phyloP scores from a whole-genome alignment of 1,140 invertebrate genomes.

The Glossosoma conforme region DNA sequence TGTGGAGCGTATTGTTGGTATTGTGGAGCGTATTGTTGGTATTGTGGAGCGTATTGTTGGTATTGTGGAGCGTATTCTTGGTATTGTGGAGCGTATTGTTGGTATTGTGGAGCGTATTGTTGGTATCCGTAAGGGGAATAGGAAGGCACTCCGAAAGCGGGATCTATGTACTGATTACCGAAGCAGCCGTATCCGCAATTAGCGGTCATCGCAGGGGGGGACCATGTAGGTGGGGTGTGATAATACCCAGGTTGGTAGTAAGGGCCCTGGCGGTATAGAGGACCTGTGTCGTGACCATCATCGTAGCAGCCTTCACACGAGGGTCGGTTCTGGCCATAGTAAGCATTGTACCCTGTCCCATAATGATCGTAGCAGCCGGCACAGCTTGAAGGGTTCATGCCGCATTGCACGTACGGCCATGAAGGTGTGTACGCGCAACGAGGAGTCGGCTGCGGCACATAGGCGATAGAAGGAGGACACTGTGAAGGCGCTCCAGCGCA shows the following conservation, averaged over 20 bases:
- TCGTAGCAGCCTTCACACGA: slow-evolving; percentile 26
- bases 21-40: background rate
- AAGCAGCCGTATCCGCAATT: slow-evolving; percentile 20
- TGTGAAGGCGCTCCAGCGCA: slow-evolving; percentile 10
- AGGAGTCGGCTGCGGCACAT: slow-evolving; percentile 26
- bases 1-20: background rate
- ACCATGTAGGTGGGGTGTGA: slow-evolving; percentile 18
- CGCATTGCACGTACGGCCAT: slow-evolving; percentile 30
- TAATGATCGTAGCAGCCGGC: slow-evolving; percentile 32
- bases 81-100: slow-evolving; percentile 1
- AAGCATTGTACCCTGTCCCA: slow-evolving; percentile 21
- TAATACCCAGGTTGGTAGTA: slow-evolving; percentile 28
- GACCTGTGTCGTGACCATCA: slow-evolving; percentile 22
- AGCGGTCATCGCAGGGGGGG: background rate
- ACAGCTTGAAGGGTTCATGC: slow-evolving; percentile 7
- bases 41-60: background rate
- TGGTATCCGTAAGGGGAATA: slow-evolving; percentile 21
- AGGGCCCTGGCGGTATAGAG: slow-evolving; percentile 27
- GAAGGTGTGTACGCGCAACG: slow-evolving; percentile 14
- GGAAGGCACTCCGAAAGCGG: slow-evolving; percentile 20
- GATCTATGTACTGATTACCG: slow-evolving; percentile 25
- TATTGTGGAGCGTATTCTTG: background rate
- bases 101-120: background rate
- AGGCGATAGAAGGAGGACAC: slow-evolving; percentile 20
- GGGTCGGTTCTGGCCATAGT: slow-evolving; percentile 15